Percentiles rank a stretch among this genome's conserved stretches.
Conservation (phyloP, 2,888 invertebrate genomes). For the Macrophya annulata region DNA sequence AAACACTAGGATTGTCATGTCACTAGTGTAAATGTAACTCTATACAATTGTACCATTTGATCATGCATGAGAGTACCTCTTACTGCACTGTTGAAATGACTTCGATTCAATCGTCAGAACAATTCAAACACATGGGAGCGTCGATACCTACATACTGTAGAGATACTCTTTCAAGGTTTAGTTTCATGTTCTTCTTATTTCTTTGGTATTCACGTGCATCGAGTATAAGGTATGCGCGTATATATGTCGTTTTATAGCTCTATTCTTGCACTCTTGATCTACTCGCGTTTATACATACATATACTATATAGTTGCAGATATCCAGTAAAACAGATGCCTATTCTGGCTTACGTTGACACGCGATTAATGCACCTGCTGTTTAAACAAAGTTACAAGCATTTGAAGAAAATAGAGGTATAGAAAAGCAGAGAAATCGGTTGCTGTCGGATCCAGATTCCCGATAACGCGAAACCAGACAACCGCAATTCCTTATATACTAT, state of each 20-base stretch:
- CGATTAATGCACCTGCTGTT: conserved; percentile 53
- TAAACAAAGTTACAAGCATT: conserved; percentile 36
- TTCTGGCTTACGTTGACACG: conserved; percentile 41
- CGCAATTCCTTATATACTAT: neutral
- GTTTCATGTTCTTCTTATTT: neutral
- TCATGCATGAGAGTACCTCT: conserved; percentile 2
- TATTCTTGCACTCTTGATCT: conserved; percentile 35
- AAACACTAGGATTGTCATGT: neutral
- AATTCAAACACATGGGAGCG: neutral
- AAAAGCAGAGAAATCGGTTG: conserved; percentile 25
- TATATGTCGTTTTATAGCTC: neutral
- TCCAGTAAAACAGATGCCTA: conserved; percentile 15
- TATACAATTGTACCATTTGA: conserved; percentile 5
- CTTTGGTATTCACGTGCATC: neutral
- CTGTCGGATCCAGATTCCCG: conserved; percentile 42
- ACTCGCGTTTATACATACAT: neutral
- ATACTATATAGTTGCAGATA: conserved; percentile 30
- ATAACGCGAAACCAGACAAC: neutral
- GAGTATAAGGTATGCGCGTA: neutral
- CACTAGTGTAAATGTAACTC: conserved; percentile 1
- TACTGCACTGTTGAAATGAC: neutral
- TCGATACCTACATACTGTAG: neutral
- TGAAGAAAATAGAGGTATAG: conserved; percentile 12
- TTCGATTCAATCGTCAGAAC: conserved; percentile 2
- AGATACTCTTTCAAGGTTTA: conserved; percentile 6